A percentile compares a stretch with the other conserved stretches of the same genome.
These are phyloP conservation scores for Ciconia maguari DNA, from an alignment of 2,113 vertebrate species.

Conservation along the genomic window DNA sequence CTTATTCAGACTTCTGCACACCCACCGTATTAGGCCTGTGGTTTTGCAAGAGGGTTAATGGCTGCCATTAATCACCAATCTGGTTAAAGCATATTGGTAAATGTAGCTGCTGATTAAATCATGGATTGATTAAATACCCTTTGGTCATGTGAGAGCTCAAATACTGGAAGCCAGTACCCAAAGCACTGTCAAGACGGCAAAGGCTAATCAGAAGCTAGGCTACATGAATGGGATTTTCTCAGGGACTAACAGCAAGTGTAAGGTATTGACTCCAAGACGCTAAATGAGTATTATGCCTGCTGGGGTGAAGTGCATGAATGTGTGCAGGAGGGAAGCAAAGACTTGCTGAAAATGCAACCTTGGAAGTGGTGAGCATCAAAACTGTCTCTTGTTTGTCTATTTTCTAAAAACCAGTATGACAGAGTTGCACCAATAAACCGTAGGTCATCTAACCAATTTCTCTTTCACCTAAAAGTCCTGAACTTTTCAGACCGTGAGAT, in stretches of 20 bases:
- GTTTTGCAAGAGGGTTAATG: not conserved
- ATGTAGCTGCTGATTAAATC: not conserved
- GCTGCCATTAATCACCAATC: not conserved
- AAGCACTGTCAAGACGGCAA: not conserved
- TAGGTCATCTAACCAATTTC: too few relatives aligned
- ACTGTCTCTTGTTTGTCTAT: not conserved
- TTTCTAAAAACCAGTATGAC: not conserved
- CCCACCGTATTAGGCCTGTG: rapidly evolving
- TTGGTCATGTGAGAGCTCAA: not conserved
- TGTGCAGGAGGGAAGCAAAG: not conserved
- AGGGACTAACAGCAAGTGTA: rapidly evolving
- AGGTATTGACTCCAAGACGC: not conserved
- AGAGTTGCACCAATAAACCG: too few relatives aligned
- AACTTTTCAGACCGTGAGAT: not conserved
- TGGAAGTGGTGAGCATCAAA: not conserved
- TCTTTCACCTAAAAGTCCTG: not conserved
- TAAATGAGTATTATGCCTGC: not conserved
- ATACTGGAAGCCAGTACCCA: not conserved
- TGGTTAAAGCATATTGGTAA: not conserved
- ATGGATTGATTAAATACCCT: not conserved
- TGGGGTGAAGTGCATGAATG: too few relatives aligned
- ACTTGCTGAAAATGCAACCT: not conserved
- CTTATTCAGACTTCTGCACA: not conserved
- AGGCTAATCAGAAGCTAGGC: not conserved
- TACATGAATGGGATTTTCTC: rapidly evolving